These are phyloP conservation scores for Eupristina koningsbergeri DNA, from an alignment of 1,140 invertebrate genomes.

Conservation along the genomic window DNA sequence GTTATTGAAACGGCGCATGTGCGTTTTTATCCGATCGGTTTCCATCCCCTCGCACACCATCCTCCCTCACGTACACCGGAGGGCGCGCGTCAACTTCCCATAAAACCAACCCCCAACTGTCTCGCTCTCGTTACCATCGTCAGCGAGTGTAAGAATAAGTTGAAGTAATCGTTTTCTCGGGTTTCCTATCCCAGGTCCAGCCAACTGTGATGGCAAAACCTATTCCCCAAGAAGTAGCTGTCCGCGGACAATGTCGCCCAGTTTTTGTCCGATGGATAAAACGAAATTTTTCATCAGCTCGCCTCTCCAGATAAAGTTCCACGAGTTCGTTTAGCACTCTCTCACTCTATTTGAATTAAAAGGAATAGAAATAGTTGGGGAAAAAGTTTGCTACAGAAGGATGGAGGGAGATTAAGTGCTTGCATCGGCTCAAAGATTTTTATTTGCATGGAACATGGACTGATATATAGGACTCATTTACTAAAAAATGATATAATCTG, in stretches of 20 bases:
- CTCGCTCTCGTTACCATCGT: not conserved
- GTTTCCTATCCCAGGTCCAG: not conserved
- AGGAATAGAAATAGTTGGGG: not conserved
- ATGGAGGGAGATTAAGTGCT: not conserved
- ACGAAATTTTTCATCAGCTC: slow-evolving; percentile 42
- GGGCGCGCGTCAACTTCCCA: not conserved
- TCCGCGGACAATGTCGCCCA: not conserved
- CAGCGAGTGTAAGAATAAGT: not conserved
- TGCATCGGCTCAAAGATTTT: slow-evolving; percentile 39
- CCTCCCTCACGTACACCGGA: not conserved
- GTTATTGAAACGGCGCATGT: slow-evolving; percentile 7
- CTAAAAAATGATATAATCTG: not conserved
- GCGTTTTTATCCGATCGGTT: not conserved
- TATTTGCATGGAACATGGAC: slow-evolving; percentile 30
- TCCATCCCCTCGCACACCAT: not conserved
- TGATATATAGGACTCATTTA: too few species aligned
- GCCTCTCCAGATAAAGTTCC: not conserved
- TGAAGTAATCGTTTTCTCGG: slow-evolving; percentile 41
- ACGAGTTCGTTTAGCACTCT: not conserved
- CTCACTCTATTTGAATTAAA: not conserved
- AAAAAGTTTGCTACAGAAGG: not conserved
- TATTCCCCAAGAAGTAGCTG: not conserved
- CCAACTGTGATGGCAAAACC: not conserved
- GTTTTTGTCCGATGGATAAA: not conserved
- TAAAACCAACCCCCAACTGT: not conserved